These are phyloP conservation scores for Leptocoma aspasia DNA, from an alignment of 2,113 vertebrate genomes.

Conservation along the genomic window DNA sequence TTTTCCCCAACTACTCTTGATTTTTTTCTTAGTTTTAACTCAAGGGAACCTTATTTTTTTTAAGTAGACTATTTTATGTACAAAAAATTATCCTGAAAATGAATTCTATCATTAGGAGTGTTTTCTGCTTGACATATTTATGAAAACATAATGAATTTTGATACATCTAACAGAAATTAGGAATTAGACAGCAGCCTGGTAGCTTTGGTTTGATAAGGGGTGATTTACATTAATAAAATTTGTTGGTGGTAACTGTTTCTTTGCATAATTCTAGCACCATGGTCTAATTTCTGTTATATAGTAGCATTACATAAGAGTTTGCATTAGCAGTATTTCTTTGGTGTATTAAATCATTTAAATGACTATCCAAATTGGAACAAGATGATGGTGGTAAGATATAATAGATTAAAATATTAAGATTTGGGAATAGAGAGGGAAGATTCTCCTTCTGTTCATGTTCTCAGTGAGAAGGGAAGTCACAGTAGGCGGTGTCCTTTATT, in stretches of 20 bases:
- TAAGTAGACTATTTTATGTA: background rate
- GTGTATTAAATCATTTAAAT: background rate
- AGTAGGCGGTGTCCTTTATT: background rate
- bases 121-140: background rate
- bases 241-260: background rate
- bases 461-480: rapidly evolving
- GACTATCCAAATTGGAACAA: background rate
- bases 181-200: background rate
- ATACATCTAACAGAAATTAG: background rate
- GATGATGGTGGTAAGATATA: background rate
- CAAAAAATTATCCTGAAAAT: background rate
- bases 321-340: background rate
- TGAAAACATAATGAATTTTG: background rate
- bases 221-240: background rate
- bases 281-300: background rate
- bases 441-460: background rate
- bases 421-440: background rate
- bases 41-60: background rate
- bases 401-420: background rate
- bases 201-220: background rate
- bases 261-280: background rate
- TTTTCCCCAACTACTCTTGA: background rate
- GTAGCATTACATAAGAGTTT: background rate
- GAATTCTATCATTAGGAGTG: background rate
- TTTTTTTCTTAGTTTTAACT: background rate